Evolutionary conservation across 30 jellyfish, hydroid and myxozoan genomes (phyloP), one percentile per base, ranked within the genome.

Genomic region (Rhopilema esculentum): DNA sequence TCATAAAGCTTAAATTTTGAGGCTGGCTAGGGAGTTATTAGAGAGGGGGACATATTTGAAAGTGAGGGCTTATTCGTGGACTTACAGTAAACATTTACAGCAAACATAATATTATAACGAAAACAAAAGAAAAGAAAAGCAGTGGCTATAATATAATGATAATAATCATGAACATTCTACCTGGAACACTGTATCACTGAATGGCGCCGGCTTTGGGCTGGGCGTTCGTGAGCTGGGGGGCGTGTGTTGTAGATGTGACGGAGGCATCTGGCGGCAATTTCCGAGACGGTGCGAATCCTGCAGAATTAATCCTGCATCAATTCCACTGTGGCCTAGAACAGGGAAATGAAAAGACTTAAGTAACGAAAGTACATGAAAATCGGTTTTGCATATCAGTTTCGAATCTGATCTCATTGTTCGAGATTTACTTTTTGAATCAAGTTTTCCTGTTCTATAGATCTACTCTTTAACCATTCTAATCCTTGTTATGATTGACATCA

Each of bases 181-280:
- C 82, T 23, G 24, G 48, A 80, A 80, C 24, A 80, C 90, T 1
- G 90, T 63, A 8, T 80, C 88, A 27, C 61, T 77, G 16, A 53
- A 15, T 28, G 89, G 66, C 30, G 70, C 72, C 50, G 57, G 86
- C 20, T 63, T 69, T 0, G 98, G 98, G 68, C 96, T 85, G 8
- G 95, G 98, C 9, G 98, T 29, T 53, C 98, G 66, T 21, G 98
- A 85, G 83, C 84, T 68, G 82, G 95, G 98, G 12, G 98, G 98
- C 23, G 98, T 85, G 72, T 86, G 96, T 73, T 79, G 90, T 26
- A 66, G 53, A 30, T 24, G 74, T 8, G 79, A 27, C 57, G 95
- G 49, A 0, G 85, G 71, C 27, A 23, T 33, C 69, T 18, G 64
- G 30, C 32, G 29, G 26, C 49, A 53, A 71, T 23, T 31, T 24